A percentile compares a stretch with the other conserved stretches of the same genome.
These are phyloP conservation scores for Stichopus horrens DNA, from an alignment of 53 echinoderm and acorn worm species.

Conservation along the genomic window DNA sequence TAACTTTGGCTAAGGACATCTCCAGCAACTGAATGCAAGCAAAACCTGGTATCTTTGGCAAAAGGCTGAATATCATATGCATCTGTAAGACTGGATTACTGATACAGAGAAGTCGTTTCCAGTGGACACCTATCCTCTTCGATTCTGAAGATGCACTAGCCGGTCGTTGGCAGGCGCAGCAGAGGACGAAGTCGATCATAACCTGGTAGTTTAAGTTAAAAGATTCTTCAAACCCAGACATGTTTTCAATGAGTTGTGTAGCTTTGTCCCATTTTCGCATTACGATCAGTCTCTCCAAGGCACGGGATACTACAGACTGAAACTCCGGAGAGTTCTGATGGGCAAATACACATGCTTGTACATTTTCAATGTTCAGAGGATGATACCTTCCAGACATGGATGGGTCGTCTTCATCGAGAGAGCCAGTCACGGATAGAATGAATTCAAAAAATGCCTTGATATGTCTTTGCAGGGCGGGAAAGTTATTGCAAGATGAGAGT, in stretches of 20 bases:
- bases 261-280: conserved; percentile 73
- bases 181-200: conserved; percentile 80
- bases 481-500: conserved; percentile 2
- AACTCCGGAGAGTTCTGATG: conserved; percentile 53
- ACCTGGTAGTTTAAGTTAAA: conserved; percentile 50
- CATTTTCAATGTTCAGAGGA: conserved; percentile 53
- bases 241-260: conserved; percentile 55
- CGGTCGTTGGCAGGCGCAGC: conserved; percentile 65
- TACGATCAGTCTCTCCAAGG: conserved; percentile 63
- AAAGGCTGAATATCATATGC: conserved; percentile 64
- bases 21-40: conserved; percentile 78
- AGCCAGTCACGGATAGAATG: conserved; percentile 44
- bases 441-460: conserved; percentile 50
- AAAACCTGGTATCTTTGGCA: conserved; percentile 64
- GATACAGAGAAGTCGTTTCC: conserved; percentile 64
- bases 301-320: conserved; percentile 63
- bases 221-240: conserved; percentile 29
- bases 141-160: conserved; percentile 50
- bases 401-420: conserved; percentile 12
- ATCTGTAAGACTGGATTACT: conserved; percentile 59
- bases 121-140: conserved; percentile 12
- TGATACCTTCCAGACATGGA: not conserved
- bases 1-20: conserved; percentile 56
- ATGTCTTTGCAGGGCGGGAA: conserved; percentile 41
- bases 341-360: conserved; percentile 60